These are phyloP conservation scores for Rhinoderma darwinii DNA, from an alignment of 2,113 vertebrate species.

Conservation along the genomic window DNA sequence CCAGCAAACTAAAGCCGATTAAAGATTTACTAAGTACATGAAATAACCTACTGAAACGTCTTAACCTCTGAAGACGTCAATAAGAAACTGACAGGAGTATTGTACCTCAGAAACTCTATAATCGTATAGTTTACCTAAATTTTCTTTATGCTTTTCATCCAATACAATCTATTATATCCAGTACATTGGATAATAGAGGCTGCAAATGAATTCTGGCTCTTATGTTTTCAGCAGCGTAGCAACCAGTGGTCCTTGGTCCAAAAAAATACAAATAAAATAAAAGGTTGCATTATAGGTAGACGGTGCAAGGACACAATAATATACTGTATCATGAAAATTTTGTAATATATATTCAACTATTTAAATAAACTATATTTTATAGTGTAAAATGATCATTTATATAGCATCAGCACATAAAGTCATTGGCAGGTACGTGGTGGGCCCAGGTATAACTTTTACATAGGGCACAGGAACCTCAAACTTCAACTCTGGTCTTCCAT, in stretches of 20 bases:
- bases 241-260: no score
- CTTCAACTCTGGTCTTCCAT: no score
- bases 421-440: no score
- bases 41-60: neutral
- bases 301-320: neutral
- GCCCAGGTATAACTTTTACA: no score
- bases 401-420: no score
- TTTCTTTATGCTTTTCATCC: neutral
- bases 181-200: neutral
- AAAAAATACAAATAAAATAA: no score
- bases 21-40: neutral
- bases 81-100: neutral
- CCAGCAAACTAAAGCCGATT: neutral
- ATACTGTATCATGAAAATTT: no score
- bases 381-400: no score
- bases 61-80: neutral
- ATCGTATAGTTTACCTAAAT: neutral
- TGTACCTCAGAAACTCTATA: neutral
- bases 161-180: neutral
- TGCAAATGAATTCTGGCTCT: neutral
- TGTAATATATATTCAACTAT: no score
- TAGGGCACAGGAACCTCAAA: no score
- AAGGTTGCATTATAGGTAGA: neutral
- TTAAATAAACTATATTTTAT: no score
- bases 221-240: neutral